Evolutionary conservation across 2,113 vertebrate genomes (phyloP).

Genomic region (Elgaria multicarinata): DNA sequence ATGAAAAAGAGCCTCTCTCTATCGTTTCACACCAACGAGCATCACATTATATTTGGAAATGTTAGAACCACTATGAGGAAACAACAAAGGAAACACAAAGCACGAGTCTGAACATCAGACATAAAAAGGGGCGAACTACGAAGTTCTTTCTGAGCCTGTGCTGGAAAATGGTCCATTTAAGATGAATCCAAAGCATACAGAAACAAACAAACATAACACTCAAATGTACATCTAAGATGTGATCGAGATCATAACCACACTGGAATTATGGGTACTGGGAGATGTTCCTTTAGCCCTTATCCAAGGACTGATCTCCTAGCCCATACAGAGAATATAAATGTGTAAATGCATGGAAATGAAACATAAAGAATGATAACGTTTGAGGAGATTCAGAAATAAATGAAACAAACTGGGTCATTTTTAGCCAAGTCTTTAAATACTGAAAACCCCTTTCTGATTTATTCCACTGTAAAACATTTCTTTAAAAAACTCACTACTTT

Average conservation of each 20-base stretch:
- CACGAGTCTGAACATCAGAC: slow-evolving; percentile 30
- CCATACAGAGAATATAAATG: slow-evolving; percentile 25
- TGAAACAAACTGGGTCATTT: slow-evolving; percentile 59
- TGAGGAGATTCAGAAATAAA: slow-evolving; percentile 55
- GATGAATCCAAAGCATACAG: slow-evolving; percentile 45
- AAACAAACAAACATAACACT: slow-evolving; percentile 32
- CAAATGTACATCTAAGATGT: slow-evolving; percentile 14
- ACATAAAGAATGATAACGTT: slow-evolving; percentile 19
- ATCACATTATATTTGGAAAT: slow-evolving; percentile 1
- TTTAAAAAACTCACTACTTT: neutral
- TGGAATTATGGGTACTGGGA: slow-evolving; percentile 16
- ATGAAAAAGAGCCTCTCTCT: neutral
- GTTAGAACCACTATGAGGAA: slow-evolving; percentile 35
- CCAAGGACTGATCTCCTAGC: slow-evolving; percentile 1
- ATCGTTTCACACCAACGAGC: neutral
- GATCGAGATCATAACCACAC: slow-evolving; percentile 15
- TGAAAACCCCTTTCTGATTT: neutral
- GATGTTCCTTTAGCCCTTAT: rapidly evolving
- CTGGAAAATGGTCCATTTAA: neutral
- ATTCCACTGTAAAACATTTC: slow-evolving; percentile 2
- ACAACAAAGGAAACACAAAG: slow-evolving; percentile 57
- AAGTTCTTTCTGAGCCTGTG: slow-evolving; percentile 48
- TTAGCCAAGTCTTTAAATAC: slow-evolving; percentile 13
- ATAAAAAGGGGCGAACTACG: slow-evolving; percentile 20
- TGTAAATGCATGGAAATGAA: slow-evolving; percentile 50